phyloP scores from a whole-genome alignment of 2,888 invertebrate genomes.

The Papilio demoleus region DNA sequence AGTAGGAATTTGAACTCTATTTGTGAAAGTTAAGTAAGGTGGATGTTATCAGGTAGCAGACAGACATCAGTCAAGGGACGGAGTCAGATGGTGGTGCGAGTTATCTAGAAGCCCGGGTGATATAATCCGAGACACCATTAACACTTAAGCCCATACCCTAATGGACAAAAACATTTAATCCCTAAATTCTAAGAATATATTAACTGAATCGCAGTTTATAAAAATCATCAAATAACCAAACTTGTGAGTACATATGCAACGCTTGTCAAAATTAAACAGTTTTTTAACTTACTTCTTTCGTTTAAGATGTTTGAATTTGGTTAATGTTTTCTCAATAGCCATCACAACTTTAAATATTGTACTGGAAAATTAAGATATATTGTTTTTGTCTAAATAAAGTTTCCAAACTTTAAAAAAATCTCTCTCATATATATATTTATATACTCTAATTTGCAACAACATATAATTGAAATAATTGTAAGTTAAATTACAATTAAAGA shows the following conservation, averaged over 20 bases:
- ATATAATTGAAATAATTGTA: neutral
- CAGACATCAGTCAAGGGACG: constrained; percentile 68
- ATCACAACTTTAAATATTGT: neutral
- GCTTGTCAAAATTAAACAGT: no score
- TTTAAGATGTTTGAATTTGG: no score
- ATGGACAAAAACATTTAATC: constrained; percentile 82
- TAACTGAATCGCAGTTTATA: constrained; percentile 61
- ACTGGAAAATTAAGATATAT: neutral
- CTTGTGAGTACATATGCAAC: neutral
- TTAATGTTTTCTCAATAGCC: neutral
- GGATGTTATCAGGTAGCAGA: constrained; percentile 68
- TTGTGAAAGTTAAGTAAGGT: constrained; percentile 51
- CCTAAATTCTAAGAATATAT: constrained; percentile 66
- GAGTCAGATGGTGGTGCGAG: constrained; percentile 63
- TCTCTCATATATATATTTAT: no score
- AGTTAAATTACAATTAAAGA: neutral
- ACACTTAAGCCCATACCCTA: constrained; percentile 75
- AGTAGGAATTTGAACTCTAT: constrained; percentile 50
- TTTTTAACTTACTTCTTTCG: no score
- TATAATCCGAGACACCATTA: constrained; percentile 79
- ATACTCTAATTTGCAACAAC: neutral
- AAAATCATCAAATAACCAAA: constrained; percentile 38
- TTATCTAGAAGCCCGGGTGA: constrained; percentile 63
- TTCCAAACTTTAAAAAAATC: no score
- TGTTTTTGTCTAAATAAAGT: no score